Percentiles rank a stretch among this genome's conserved stretches.
Evolutionary conservation across 2,888 invertebrate species (phyloP).

Genomic region (Stenoptilia bipunctidactyla): DNA sequence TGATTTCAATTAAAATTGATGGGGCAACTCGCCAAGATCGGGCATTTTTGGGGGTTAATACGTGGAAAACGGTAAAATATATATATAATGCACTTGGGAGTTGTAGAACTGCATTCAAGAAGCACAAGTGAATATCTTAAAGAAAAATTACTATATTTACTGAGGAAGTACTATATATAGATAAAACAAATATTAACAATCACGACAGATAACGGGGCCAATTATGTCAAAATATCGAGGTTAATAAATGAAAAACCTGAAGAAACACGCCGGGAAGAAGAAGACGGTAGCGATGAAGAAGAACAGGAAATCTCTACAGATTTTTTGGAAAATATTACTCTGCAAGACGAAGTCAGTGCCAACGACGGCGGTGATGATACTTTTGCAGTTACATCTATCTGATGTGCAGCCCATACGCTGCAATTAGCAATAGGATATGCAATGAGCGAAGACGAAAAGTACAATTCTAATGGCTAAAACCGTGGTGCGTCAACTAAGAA

Average conservation of each 20-base stretch:
- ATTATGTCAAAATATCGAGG: constrained; percentile 1
- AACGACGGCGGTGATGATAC: background rate
- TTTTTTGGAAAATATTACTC: too few species aligned
- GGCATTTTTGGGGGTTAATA: constrained; percentile 3
- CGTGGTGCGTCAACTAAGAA: background rate
- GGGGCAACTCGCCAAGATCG: constrained; percentile 3
- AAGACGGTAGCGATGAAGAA: background rate
- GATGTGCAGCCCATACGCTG: constrained; percentile 5
- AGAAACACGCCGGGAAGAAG: background rate
- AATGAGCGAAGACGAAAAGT: background rate
- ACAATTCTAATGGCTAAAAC: too few species aligned
- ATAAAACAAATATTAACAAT: background rate
- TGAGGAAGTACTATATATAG: constrained; percentile 1
- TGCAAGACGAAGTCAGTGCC: constrained; percentile 1
- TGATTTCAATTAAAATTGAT: constrained; percentile 5
- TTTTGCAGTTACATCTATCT: background rate
- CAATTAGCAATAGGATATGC: constrained; percentile 4
- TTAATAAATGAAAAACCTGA: background rate
- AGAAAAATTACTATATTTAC: constrained; percentile 3
- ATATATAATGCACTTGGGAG: background rate
- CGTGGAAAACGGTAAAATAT: too few species aligned
- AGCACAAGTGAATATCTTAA: constrained; percentile 2
- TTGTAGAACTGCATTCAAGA: background rate
- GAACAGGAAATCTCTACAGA: background rate
- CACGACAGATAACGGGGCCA: background rate